Conservation (phyloP, 2,113 vertebrate species). For the Artemisiospiza belli region DNA sequence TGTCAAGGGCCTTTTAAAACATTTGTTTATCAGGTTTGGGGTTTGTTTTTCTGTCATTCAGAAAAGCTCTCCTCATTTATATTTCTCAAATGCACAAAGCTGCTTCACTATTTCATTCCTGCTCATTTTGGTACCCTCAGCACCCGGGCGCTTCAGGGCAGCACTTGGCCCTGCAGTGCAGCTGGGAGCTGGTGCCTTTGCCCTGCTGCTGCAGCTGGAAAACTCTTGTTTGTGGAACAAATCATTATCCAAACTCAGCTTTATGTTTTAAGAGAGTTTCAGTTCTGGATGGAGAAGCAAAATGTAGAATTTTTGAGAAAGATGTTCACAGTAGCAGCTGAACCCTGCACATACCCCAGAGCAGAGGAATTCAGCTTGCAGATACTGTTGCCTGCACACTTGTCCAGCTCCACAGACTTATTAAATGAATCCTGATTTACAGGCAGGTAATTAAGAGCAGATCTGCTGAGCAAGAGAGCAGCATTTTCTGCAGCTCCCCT, state of each 20-base stretch:
- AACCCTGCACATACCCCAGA: not conserved
- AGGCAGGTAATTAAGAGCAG: conserved; percentile 50
- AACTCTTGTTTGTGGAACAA: not conserved
- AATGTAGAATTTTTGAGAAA: not conserved
- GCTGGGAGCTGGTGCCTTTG: not conserved
- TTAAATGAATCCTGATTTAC: conserved; percentile 39
- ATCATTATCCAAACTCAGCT: not conserved
- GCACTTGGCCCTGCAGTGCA: not conserved
- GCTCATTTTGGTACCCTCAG: not conserved
- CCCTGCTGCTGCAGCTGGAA: not conserved
- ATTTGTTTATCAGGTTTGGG: not conserved
- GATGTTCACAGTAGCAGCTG: not conserved
- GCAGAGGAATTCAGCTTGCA: not conserved
- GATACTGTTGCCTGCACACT: not conserved
- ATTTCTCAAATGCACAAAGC: not conserved
- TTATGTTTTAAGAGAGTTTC: not conserved
- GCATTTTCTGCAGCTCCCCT: not conserved
- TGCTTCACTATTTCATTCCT: not conserved
- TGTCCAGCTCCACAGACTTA: not conserved
- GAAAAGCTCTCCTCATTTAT: not conserved
- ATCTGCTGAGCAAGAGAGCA: conserved; percentile 45
- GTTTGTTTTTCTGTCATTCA: not conserved
- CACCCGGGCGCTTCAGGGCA: not conserved
- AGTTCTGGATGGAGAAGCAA: not conserved
- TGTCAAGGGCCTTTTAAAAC: not conserved